Evolutionary conservation across 2,113 vertebrate genomes (phyloP), one percentile per base, ranked within the genome.

Genomic region (Marcusenius ussheri): DNA sequence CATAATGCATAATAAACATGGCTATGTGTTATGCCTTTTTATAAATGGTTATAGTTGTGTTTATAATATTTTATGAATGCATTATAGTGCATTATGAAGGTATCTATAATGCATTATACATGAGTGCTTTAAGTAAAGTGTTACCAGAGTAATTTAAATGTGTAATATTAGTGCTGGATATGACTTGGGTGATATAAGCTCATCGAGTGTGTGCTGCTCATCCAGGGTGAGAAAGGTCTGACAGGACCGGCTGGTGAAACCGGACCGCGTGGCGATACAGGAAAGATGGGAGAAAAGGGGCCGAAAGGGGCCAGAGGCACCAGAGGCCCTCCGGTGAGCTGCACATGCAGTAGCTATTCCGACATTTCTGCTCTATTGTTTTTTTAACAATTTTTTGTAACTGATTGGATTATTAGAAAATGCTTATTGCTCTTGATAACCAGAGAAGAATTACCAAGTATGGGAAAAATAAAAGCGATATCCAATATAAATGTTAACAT

Each of bases 281-380:
- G 98, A 58, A 94, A 93, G 19, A 89, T 50, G 83, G 98, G 98
- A 31, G 94, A 97, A 93, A 91, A 47, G 13, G 98, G 98, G 86
- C 96, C 96, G 46, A 99, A 99, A 94, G 98, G 98, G 70, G 93
- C 97, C 94, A 96, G 98, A 92, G 98, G 98, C 95, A 98, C 97
- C 87, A 96, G 97, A 95, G 98, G 98, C 91, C 90, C 95, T 70
- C 84, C 94, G 94, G 98, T 99, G 90, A 91, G 98, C 97, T 94
- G 80, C 51, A 39, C 35, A 42, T 42, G 74, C 35, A 80, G 62
- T 31, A 70, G 62, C 77, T 80, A 80, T 80, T 46, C 7, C 2
- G 3, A 45, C 39, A 84, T 46, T 84, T 84, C 45, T 24, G 80
- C 17, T 24, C 8, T 84, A 8, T 42, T 47, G 35, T 84, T 84